phyloP scores from a whole-genome alignment of 2,888 invertebrate species.

The Dryadula phaetusa region DNA sequence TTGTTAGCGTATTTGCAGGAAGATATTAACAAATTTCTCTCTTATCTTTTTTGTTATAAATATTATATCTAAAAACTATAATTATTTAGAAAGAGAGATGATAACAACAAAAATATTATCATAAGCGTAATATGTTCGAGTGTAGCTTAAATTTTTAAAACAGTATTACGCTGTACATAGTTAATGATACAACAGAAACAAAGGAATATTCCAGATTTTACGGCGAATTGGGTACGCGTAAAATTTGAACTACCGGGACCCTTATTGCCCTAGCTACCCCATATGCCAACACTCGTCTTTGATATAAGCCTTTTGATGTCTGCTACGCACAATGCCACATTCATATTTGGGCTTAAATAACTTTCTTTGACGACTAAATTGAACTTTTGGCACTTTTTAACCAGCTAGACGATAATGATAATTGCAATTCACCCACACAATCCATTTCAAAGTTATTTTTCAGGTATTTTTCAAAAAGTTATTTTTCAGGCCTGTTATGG shows the following conservation, averaged over 20 bases:
- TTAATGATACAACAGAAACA: conserved; percentile 29
- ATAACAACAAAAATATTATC: too few species aligned
- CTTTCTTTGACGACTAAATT: conserved; percentile 64
- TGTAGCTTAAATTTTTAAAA: not conserved
- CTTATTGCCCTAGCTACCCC: conserved; percentile 64
- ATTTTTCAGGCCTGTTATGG: not conserved
- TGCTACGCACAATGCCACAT: conserved; percentile 73
- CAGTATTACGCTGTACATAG: not conserved
- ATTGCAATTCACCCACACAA: conserved; percentile 32
- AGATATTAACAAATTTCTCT: too few species aligned
- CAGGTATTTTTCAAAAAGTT: not conserved
- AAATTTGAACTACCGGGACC: conserved; percentile 68
- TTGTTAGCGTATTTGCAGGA: too few species aligned
- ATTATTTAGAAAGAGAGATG: too few species aligned
- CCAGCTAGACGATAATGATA: not conserved
- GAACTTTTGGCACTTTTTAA: conserved; percentile 60
- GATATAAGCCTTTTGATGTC: conserved; percentile 79
- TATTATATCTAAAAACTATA: too few species aligned
- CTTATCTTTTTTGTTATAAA: too few species aligned
- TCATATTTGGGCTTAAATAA: conserved; percentile 68
- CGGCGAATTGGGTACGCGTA: conserved; percentile 49
- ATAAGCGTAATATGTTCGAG: not conserved
- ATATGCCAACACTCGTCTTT: conserved; percentile 70
- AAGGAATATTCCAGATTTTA: conserved; percentile 41
- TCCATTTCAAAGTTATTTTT: not conserved